Percentiles rank a stretch among this genome's conserved stretches.
These are phyloP conservation scores for Barypeithes pellucidus DNA, from an alignment of 2,888 invertebrate genomes.

Conservation along the genomic window DNA sequence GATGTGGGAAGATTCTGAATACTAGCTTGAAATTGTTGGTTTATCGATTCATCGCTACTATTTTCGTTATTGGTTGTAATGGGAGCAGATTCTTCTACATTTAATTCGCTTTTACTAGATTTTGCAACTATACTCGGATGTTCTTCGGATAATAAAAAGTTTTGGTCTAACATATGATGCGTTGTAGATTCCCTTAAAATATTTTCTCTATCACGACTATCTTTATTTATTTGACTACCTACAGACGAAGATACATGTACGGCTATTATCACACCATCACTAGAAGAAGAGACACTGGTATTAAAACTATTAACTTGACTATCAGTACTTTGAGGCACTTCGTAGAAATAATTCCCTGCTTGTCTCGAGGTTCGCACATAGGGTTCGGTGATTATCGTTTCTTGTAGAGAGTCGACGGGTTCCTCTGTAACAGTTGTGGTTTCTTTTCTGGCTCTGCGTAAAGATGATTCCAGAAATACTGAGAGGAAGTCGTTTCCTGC, in stretches of 20 bases:
- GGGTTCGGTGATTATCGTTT: conserved; percentile 46
- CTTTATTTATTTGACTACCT: conserved; percentile 62
- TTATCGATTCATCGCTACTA: conserved; percentile 57
- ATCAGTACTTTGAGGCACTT: conserved; percentile 50
- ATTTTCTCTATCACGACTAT: conserved; percentile 51
- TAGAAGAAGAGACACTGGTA: conserved; percentile 53
- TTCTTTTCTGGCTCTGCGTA: conserved; percentile 40
- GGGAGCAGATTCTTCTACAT: conserved; percentile 75
- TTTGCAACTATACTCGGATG: conserved; percentile 72
- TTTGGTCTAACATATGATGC: conserved; percentile 55
- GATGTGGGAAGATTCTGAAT: conserved; percentile 59
- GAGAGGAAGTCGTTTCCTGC: conserved; percentile 71
- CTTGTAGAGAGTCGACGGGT: conserved; percentile 50
- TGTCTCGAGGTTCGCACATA: conserved; percentile 56
- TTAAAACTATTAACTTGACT: conserved; percentile 37
- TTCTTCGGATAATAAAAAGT: conserved; percentile 63
- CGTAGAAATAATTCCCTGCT: conserved; percentile 44
- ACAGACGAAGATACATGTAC: conserved; percentile 73
- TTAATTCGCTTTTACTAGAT: conserved; percentile 75
- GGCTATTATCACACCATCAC: conserved; percentile 70
- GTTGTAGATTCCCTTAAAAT: conserved; percentile 53
- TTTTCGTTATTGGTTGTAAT: conserved; percentile 67
- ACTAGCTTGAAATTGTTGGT: conserved; percentile 60
- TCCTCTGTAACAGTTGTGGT: conserved; percentile 45
- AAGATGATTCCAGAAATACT: conserved; percentile 67